Evolutionary conservation across 2,888 invertebrate species (phyloP), one percentile per base, ranked within the genome.

Genomic region (Yponomeuta sedellus): DNA sequence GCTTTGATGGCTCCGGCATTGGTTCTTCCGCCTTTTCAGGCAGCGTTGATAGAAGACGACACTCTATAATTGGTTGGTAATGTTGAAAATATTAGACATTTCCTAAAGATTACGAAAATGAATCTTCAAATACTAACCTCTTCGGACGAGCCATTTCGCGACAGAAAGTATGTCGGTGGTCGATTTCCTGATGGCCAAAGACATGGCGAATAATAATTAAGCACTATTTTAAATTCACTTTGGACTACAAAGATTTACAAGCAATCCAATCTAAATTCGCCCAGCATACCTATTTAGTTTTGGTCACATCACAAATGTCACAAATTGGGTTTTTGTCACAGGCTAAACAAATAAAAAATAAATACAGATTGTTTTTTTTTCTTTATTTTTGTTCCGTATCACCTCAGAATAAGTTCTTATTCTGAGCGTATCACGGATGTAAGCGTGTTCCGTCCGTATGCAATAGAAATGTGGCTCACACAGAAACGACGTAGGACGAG

Each of bases 71-170:
- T 52, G 16, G 44, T 52, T 52, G 44, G 4, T 12, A 52, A 12
- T 52, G 44, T 52, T 3, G 44, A 44, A 44, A 44, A 44, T 12
- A 44, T 12, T 25, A 0, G 6, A 56, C n/a, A 56, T 16, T 56
- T 56, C 1, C 1, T 2, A 12, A 20, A 20, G 25, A 22, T 59
- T 5, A 22, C 2, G 11, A 10, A 39, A 62, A 39, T 10, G 10
- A 19, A 40, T 59, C 52, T 62, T 19, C 20, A 56, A 63, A 67
- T 61, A 68, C 75, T 85, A 87, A 90, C 89, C 89, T 89, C 86
- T 86, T 72, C 82, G 73, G 10, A 83, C 68, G 56, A 88, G 73
- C 86, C 87, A 88, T 79, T 85, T 89, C 2, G 81, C 76, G 28
- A 76, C 74, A 59, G 75, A 73, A 61, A 87, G 70, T 65, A 84